phyloP scores from a whole-genome alignment of 2,113 vertebrate species.

The Todiramphus saurophagus region DNA sequence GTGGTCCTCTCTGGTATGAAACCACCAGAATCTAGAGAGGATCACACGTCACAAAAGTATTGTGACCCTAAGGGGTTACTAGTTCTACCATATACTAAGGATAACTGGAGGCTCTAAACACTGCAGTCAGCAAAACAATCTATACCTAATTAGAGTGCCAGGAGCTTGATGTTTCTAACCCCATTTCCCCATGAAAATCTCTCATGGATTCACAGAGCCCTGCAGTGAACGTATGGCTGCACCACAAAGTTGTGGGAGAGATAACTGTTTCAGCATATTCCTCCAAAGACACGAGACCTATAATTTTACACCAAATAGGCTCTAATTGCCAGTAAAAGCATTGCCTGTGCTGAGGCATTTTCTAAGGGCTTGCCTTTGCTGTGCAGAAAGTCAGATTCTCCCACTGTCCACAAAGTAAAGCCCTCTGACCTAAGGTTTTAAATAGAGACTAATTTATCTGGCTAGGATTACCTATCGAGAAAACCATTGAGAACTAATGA shows the following conservation, averaged over 20 bases:
- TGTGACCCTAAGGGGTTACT: not conserved
- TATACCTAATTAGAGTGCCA: not conserved
- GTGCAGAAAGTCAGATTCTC: conserved; percentile 16
- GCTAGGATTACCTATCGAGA: conserved; percentile 40
- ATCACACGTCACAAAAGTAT: not conserved
- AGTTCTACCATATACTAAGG: accelerated
- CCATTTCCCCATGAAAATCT: conserved; percentile 5
- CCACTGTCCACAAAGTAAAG: conserved; percentile 14
- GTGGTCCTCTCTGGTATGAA: not conserved
- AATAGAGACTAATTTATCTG: conserved; percentile 42
- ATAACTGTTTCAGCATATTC: conserved; percentile 26
- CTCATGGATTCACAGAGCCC: not conserved
- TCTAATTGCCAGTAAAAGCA: conserved; percentile 50
- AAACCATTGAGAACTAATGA: conserved; percentile 44
- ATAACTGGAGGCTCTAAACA: not conserved
- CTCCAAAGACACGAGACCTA: not conserved
- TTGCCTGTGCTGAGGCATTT: not conserved
- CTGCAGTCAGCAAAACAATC: not conserved
- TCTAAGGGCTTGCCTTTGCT: not conserved
- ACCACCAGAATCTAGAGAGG: not conserved
- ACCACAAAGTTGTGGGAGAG: conserved; percentile 42
- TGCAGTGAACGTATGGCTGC: not conserved
- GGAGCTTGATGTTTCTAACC: not conserved
- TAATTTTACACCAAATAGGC: conserved; percentile 52
- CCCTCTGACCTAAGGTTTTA: conserved; percentile 47